Percentiles rank a stretch among this genome's conserved stretches.
phyloP scores from a whole-genome alignment of 2,113 vertebrate genomes.

The Gymnobelideus leadbeateri region DNA sequence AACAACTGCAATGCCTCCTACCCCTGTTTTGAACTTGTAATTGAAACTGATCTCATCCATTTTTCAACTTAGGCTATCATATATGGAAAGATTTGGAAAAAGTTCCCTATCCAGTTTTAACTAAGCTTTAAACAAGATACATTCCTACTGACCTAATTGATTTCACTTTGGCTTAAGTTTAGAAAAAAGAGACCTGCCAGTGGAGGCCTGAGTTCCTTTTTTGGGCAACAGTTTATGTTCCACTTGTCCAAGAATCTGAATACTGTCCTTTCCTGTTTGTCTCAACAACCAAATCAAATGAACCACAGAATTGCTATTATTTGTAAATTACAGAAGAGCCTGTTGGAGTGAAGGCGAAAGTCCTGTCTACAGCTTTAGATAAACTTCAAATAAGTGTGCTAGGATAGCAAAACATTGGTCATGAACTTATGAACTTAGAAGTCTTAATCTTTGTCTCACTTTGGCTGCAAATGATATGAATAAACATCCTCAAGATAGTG shows the following conservation, averaged over 20 bases:
- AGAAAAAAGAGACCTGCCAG: conserved; percentile 24
- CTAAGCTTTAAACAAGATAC: conserved; percentile 55
- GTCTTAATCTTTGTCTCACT: conserved; percentile 56
- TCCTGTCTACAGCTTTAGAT: conserved; percentile 73
- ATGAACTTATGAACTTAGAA: conserved; percentile 69
- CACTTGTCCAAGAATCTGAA: conserved; percentile 49
- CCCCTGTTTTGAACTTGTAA: neutral
- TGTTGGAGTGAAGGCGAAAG: conserved; percentile 66
- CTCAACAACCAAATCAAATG: conserved; percentile 60
- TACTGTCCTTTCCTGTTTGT: conserved; percentile 76
- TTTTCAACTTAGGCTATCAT: conserved; percentile 37
- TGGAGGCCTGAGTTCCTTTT: neutral
- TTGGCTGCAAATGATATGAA: conserved; percentile 55
- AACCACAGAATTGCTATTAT: conserved; percentile 61
- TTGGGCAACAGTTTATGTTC: conserved; percentile 50
- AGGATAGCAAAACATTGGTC: conserved; percentile 68
- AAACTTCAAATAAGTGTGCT: conserved; percentile 72
- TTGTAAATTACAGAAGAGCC: conserved; percentile 74
- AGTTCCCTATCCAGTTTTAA: conserved; percentile 40
- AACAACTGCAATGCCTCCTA: neutral
- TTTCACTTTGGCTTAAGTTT: conserved; percentile 45
- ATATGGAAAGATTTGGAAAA: conserved; percentile 55
- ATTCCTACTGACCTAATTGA: conserved; percentile 36
- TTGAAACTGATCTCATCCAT: conserved; percentile 26
- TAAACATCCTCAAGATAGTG: conserved; percentile 38